Conservation (phyloP, 1,140 invertebrate genomes). For the Calosoma granatense region DNA sequence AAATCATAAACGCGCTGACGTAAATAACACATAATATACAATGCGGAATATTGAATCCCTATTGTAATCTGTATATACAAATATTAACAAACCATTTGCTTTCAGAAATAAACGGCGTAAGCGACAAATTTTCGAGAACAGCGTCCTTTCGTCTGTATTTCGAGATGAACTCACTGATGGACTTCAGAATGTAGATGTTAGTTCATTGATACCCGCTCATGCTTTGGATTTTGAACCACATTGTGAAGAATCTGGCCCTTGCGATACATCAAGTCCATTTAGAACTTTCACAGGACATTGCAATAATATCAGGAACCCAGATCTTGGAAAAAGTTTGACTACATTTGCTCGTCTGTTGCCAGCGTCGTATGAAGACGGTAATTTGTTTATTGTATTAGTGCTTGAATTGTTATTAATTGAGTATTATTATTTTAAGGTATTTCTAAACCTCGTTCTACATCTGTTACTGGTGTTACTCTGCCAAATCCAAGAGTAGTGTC, state of each 20-base stretch:
- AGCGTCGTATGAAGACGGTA: slow-evolving; percentile 80
- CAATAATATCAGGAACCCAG: slow-evolving; percentile 82
- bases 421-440: slow-evolving; percentile 41
- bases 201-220: slow-evolving; percentile 39
- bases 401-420: slow-evolving; percentile 11
- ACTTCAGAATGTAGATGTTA: slow-evolving; percentile 63
- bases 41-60: slow-evolving; percentile 6
- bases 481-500: slow-evolving; percentile 77
- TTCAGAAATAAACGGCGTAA: slow-evolving; percentile 46
- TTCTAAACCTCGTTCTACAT: slow-evolving; percentile 59
- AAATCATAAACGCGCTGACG: slow-evolving; percentile 61
- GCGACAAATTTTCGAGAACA: slow-evolving; percentile 60
- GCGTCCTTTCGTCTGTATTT: slow-evolving; percentile 49
- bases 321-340: slow-evolving; percentile 72
- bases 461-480: slow-evolving; percentile 60
- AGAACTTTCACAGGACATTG: slow-evolving; percentile 79
- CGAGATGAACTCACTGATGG: slow-evolving; percentile 58
- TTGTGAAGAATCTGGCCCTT: slow-evolving; percentile 57
- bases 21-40: slow-evolving; percentile 25
- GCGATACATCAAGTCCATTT: slow-evolving; percentile 72
- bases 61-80: slow-evolving; percentile 12
- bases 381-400: slow-evolving; percentile 15
- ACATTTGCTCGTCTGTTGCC: slow-evolving; percentile 79
- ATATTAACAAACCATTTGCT: too few relatives aligned
- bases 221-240: slow-evolving; percentile 37